phyloP scores from a whole-genome alignment of 2,797 vertebrate species.

The Erithacus rubecula region DNA sequence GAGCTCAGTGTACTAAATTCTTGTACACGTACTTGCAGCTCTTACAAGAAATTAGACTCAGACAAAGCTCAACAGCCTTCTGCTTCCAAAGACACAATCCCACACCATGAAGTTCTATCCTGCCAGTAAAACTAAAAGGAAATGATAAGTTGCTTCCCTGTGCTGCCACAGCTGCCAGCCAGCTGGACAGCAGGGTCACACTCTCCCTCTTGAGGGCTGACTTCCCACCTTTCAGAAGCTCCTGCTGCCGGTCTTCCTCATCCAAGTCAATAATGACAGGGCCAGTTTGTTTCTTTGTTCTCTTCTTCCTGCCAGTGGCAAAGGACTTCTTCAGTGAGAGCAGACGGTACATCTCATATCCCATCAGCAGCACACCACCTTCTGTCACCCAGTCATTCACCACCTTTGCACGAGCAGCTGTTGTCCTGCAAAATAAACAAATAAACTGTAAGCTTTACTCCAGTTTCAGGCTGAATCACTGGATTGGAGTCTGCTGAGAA shows the following conservation, averaged over 20 bases:
- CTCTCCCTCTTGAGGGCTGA: neutral
- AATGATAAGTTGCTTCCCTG: neutral
- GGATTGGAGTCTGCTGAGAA: neutral
- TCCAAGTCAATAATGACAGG: constrained; percentile 98
- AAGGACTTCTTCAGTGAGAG: constrained; percentile 98
- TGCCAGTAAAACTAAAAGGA: neutral
- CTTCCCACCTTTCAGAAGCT: constrained; percentile 91
- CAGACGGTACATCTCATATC: constrained; percentile 98
- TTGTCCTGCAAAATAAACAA: constrained; percentile 80
- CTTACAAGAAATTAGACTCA: neutral
- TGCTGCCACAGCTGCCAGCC: neutral
- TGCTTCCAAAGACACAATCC: neutral
- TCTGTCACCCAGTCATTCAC: constrained; percentile 93
- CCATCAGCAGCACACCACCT: constrained; percentile 96
- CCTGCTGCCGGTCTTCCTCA: constrained; percentile 96
- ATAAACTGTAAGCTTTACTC: neutral
- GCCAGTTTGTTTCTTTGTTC: constrained; percentile 92
- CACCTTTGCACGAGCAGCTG: constrained; percentile 91
- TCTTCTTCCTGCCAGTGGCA: constrained; percentile 92
- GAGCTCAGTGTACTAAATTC: neutral
- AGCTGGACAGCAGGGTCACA: neutral
- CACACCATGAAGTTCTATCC: neutral
- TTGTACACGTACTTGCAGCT: neutral
- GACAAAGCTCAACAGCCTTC: neutral
- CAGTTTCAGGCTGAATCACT: neutral